Evolutionary conservation across 2,888 invertebrate species (phyloP).

Genomic region (Caenorhabditis becei): DNA sequence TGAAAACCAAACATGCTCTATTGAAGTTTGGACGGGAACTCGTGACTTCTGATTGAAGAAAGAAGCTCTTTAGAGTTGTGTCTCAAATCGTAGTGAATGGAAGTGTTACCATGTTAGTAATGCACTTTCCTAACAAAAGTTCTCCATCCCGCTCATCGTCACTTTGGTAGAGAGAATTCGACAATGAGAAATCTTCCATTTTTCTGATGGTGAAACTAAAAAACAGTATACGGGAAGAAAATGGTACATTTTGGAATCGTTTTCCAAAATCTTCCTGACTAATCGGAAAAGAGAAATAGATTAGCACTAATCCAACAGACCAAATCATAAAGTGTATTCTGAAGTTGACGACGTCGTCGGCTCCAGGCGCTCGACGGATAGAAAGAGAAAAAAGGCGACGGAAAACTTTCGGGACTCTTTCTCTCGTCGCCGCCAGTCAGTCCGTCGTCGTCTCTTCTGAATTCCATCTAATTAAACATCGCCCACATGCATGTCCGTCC

Average conservation of each 20-base stretch:
- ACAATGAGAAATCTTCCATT: no score
- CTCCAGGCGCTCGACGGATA: slow-evolving; percentile 9
- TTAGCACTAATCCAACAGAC: not conserved
- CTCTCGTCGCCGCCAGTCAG: slow-evolving; percentile 11
- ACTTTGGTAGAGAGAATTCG: no score
- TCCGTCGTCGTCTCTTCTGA: slow-evolving; percentile 44
- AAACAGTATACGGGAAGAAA: not conserved
- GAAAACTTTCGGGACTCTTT: slow-evolving; percentile 9
- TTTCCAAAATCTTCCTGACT: not conserved
- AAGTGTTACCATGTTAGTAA: no score
- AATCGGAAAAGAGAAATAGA: not conserved
- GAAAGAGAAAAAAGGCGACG: not conserved
- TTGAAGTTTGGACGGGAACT: no score
- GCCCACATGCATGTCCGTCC: slow-evolving; percentile 22
- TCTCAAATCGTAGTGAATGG: no score
- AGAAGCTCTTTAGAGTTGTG: no score
- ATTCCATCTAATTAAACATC: slow-evolving; percentile 60
- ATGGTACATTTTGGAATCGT: not conserved
- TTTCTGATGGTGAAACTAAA: no score
- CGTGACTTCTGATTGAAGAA: no score
- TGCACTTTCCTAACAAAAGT: no score
- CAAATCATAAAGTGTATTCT: slow-evolving; percentile 10
- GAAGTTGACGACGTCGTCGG: not conserved
- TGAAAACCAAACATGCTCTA: no score
- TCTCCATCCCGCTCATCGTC: no score